Conservation (phyloP, 2,113 vertebrate species). For the Salvelinus alpinus region DNA sequence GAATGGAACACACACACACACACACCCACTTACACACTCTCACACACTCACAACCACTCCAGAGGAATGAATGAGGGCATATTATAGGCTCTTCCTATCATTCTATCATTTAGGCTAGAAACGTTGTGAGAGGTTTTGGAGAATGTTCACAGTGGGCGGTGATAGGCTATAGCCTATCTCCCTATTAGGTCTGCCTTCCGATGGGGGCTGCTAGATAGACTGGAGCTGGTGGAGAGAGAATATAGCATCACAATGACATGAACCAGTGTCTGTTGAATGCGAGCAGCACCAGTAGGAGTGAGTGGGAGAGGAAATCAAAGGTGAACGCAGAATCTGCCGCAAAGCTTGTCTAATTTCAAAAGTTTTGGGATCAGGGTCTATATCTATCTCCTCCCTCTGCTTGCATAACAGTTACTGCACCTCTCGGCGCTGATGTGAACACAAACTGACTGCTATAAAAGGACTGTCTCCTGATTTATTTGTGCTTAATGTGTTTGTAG, state of each 20-base stretch:
- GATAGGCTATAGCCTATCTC: conserved; percentile 41
- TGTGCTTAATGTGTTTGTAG: neutral
- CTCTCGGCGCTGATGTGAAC: conserved; percentile 7
- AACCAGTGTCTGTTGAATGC: conserved; percentile 48
- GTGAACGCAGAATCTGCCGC: conserved; percentile 61
- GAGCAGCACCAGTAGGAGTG: conserved; percentile 49
- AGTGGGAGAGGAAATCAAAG: conserved; percentile 68
- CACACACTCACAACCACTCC: no score
- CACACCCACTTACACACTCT: no score
- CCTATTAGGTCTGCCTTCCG: conserved; percentile 44
- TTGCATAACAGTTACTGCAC: conserved; percentile 50
- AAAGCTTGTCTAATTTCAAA: conserved; percentile 53
- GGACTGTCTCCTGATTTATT: neutral
- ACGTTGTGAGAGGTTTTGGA: conserved; percentile 44
- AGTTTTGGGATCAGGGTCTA: conserved; percentile 49
- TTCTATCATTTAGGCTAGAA: neutral
- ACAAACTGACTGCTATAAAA: conserved; percentile 23
- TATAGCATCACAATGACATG: conserved; percentile 57
- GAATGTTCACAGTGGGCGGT: conserved; percentile 39
- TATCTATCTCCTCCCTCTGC: conserved; percentile 24
- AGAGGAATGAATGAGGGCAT: no score
- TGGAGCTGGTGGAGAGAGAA: conserved; percentile 44
- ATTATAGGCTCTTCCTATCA: neutral
- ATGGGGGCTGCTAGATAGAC: conserved; percentile 45
- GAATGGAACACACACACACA: no score